These are phyloP conservation scores for Arctia plantaginis DNA, from an alignment of 2,888 invertebrate species.

Conservation along the genomic window DNA sequence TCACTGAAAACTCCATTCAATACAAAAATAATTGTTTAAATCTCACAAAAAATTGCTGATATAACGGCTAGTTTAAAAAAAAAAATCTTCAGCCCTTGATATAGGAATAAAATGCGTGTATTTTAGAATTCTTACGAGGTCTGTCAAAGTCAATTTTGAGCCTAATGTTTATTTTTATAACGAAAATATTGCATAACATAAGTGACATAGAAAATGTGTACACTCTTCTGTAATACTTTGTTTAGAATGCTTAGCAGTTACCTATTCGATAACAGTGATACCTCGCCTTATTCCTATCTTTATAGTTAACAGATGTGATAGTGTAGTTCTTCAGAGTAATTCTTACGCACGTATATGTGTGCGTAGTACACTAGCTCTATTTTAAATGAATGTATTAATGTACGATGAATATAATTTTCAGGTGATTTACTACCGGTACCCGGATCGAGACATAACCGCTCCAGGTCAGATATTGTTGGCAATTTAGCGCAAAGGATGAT, in stretches of 20 bases:
- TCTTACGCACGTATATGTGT: constrained; percentile 47
- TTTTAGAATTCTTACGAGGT: too few species aligned
- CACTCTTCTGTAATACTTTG: neutral
- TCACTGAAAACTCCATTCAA: too few species aligned
- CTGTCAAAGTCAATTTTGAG: too few species aligned
- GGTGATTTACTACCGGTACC: constrained; percentile 74
- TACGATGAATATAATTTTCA: constrained; percentile 52
- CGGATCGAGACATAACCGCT: constrained; percentile 76
- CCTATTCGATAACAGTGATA: constrained; percentile 35
- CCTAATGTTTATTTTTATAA: too few species aligned
- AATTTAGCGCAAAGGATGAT: constrained; percentile 77
- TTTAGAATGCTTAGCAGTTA: neutral
- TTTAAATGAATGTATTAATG: constrained; percentile 7
- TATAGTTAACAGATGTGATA: constrained; percentile 46
- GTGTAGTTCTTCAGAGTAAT: constrained; percentile 45
- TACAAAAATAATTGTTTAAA: too few species aligned
- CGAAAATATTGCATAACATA: too few species aligned
- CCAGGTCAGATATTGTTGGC: constrained; percentile 81
- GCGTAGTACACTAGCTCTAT: constrained; percentile 37
- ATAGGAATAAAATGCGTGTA: too few species aligned
- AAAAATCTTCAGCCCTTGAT: too few species aligned
- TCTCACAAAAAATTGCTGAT: too few species aligned
- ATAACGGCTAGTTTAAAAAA: too few species aligned
- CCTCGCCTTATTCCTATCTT: constrained; percentile 27
- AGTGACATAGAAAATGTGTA: neutral